A percentile compares a stretch with the other conserved stretches of the same genome.
Conservation (phyloP, 2,888 invertebrate genomes). For the Drosophila anceps region DNA sequence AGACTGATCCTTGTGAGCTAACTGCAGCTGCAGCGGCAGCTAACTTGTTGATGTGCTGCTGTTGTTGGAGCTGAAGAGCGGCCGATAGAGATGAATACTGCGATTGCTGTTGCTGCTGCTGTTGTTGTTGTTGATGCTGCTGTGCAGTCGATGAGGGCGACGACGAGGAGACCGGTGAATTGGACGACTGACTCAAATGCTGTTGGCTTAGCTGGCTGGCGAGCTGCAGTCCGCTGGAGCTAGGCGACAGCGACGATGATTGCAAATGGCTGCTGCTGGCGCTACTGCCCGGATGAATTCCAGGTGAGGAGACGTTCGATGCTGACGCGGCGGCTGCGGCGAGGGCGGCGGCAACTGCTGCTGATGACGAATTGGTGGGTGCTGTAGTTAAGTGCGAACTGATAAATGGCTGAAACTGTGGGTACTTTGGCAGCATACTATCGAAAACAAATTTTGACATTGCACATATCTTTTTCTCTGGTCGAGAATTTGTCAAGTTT, state of each 20-base stretch:
- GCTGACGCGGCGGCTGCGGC: slow-evolving; percentile 83
- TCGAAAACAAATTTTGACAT: slow-evolving; percentile 99
- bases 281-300: slow-evolving; percentile 74
- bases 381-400: slow-evolving; percentile 86
- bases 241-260: slow-evolving; percentile 76
- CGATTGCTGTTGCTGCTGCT: slow-evolving; percentile 36
- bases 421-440: slow-evolving; percentile 99
- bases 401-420: slow-evolving; percentile 88
- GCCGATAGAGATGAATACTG: slow-evolving; percentile 86
- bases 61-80: slow-evolving; percentile 83
- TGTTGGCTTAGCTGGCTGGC: slow-evolving; percentile 63
- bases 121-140: slow-evolving; percentile 65
- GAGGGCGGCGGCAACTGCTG: slow-evolving; percentile 89
- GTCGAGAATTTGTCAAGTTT: slow-evolving; percentile 56
- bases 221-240: slow-evolving; percentile 70
- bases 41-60: slow-evolving; percentile 82
- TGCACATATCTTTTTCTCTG: slow-evolving; percentile 87
- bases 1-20: slow-evolving; percentile 68
- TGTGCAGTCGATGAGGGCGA: slow-evolving; percentile 82
- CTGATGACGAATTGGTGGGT: slow-evolving; percentile 88
- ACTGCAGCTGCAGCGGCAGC: slow-evolving; percentile 83
- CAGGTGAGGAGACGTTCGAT: slow-evolving; percentile 78
- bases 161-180: slow-evolving; percentile 84
- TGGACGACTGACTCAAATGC: slow-evolving; percentile 82
- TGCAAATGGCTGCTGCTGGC: slow-evolving; percentile 82